Conservation (phyloP, 1,140 invertebrate species). For the Anastrepha obliqua region DNA sequence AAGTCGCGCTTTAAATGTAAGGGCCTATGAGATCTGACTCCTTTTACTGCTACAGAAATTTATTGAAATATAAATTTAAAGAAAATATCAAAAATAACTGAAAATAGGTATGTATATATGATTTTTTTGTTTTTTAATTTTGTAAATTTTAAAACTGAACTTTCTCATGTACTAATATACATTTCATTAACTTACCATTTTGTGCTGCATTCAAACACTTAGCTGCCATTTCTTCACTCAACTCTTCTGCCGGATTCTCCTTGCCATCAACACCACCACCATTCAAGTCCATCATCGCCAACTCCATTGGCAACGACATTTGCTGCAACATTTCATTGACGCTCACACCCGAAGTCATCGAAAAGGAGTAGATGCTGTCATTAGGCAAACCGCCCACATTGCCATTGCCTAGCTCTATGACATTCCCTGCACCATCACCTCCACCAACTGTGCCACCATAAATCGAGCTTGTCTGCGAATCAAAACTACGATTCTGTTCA, state of each 20-base stretch:
- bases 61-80: no score
- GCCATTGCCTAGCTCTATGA: background rate
- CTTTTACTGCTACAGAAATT: no score
- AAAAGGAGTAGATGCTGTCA: slow-evolving; percentile 58
- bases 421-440: slow-evolving; percentile 60
- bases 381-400: background rate
- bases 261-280: background rate
- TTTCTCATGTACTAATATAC: no score
- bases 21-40: no score
- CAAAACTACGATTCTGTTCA: slow-evolving; percentile 69
- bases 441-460: slow-evolving; percentile 59
- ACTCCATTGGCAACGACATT: slow-evolving; percentile 40
- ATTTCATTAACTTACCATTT: slow-evolving; percentile 63
- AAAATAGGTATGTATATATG: no score
- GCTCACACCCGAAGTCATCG: slow-evolving; percentile 59
- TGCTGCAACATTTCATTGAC: slow-evolving; percentile 62
- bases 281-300: slow-evolving; percentile 31
- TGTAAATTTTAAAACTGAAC: background rate
- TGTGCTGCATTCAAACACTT: slow-evolving; percentile 69
- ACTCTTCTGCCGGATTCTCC: slow-evolving; percentile 60
- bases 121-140: no score
- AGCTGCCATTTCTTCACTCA: slow-evolving; percentile 67
- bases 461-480: slow-evolving; percentile 69
- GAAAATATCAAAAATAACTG: no score
- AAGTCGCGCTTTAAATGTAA: no score